Evolutionary conservation across 2,888 invertebrate genomes (phyloP).

Genomic region (Crocallis elinguaria): DNA sequence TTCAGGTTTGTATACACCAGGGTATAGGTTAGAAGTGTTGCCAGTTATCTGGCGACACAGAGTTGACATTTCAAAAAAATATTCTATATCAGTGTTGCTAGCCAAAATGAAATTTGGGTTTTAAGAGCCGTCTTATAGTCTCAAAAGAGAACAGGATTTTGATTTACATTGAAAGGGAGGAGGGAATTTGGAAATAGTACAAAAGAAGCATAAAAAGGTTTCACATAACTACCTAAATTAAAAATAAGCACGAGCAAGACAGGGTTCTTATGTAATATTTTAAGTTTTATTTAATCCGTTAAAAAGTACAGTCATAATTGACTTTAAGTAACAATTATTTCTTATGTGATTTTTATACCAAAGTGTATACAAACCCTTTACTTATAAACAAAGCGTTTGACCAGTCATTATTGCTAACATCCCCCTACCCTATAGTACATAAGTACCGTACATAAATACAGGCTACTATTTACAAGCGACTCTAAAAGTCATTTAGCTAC

Average conservation of each 20-base stretch:
- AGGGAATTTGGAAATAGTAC: too few relatives aligned
- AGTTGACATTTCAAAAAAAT: not conserved
- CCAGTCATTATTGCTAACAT: conserved; percentile 81
- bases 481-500: conserved; percentile 61
- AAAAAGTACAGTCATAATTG: not conserved
- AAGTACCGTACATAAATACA: conserved; percentile 72
- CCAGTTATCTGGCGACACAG: not conserved
- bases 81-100: not conserved
- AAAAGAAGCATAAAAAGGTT: too few relatives aligned
- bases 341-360: conserved; percentile 2
- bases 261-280: too few relatives aligned
- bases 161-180: too few relatives aligned
- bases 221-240: too few relatives aligned
- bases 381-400: conserved; percentile 66
- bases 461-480: conserved; percentile 80
- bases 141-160: too few relatives aligned
- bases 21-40: not conserved
- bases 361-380: conserved; percentile 33
- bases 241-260: too few relatives aligned
- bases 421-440: conserved; percentile 69
- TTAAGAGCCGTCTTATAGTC: too few relatives aligned
- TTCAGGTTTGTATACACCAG: conserved; percentile 27
- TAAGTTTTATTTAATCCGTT: too few relatives aligned
- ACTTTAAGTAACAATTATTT: not conserved
- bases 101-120: too few relatives aligned